Conservation (phyloP, 2,113 vertebrate genomes). For the Verasper variegatus region DNA sequence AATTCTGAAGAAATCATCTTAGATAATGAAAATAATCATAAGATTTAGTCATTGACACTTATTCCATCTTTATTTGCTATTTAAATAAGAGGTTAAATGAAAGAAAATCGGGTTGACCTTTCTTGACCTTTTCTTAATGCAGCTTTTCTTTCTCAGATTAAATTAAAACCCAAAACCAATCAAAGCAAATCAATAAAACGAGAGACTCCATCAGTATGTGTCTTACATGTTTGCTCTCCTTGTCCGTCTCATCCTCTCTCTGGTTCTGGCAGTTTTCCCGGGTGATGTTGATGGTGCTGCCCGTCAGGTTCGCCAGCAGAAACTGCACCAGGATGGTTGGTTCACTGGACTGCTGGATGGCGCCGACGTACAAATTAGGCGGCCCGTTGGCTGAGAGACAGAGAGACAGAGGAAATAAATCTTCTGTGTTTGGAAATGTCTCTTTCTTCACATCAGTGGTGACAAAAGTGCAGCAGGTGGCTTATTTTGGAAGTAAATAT, state of each 20-base stretch:
- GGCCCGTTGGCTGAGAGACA: conserved; percentile 77
- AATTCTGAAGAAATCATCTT: neutral
- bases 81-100: too few species aligned
- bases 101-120: too few species aligned
- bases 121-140: too few species aligned
- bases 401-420: neutral
- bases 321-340: conserved; percentile 83
- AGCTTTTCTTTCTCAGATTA: too few species aligned
- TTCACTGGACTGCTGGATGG: conserved; percentile 68
- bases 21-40: too few species aligned
- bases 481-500: too few species aligned
- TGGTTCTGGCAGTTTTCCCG: conserved; percentile 85
- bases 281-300: conserved; percentile 80
- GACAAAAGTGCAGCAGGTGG: neutral
- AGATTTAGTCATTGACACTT: too few species aligned
- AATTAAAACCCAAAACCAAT: too few species aligned
- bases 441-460: neutral
- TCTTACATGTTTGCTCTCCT: conserved; percentile 83
- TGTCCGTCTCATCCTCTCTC: conserved; percentile 78
- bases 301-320: conserved; percentile 91
- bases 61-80: too few species aligned
- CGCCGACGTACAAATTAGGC: conserved; percentile 89
- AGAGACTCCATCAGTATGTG: neutral
- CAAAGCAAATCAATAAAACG: neutral
- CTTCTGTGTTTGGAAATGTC: neutral